phyloP scores from a whole-genome alignment of 2,113 vertebrate species.

The Rhipidura dahli region DNA sequence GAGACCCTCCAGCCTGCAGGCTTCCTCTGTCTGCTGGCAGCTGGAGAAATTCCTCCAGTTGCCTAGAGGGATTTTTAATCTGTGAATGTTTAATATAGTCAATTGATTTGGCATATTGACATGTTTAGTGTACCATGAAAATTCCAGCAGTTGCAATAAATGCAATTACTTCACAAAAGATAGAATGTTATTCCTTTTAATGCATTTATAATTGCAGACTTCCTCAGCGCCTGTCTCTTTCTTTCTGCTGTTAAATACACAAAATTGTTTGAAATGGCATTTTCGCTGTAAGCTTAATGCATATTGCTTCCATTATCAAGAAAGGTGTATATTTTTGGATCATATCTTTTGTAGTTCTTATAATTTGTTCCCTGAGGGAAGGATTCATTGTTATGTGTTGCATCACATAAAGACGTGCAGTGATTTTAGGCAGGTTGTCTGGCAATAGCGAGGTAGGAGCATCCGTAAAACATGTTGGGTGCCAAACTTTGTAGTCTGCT shows the following conservation, averaged over 20 bases:
- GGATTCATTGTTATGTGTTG: not conserved
- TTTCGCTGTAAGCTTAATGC: not conserved
- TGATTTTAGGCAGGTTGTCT: slow-evolving; percentile 5
- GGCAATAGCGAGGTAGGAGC: slow-evolving; percentile 1
- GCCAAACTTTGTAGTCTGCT: not conserved
- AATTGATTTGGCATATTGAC: slow-evolving; percentile 21
- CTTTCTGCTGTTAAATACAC: not conserved
- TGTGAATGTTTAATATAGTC: slow-evolving; percentile 11
- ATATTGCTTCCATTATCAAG: not conserved
- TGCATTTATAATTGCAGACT: slow-evolving; percentile 18
- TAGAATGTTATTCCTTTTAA: not conserved
- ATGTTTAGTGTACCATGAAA: not conserved
- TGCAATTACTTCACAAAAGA: not conserved
- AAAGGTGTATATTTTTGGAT: slow-evolving; percentile 9
- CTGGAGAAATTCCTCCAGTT: not conserved
- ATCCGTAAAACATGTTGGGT: not conserved
- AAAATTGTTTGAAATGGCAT: not conserved
- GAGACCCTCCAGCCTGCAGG: not conserved
- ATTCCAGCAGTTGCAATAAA: slow-evolving; percentile 35
- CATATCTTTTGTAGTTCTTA: not conserved
- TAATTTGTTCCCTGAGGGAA: not conserved
- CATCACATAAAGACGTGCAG: not conserved
- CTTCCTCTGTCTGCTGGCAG: not conserved
- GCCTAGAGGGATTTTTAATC: not conserved
- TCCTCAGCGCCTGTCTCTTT: not conserved